phyloP scores from a whole-genome alignment of 2,113 vertebrate genomes.

The Octodon degus region DNA sequence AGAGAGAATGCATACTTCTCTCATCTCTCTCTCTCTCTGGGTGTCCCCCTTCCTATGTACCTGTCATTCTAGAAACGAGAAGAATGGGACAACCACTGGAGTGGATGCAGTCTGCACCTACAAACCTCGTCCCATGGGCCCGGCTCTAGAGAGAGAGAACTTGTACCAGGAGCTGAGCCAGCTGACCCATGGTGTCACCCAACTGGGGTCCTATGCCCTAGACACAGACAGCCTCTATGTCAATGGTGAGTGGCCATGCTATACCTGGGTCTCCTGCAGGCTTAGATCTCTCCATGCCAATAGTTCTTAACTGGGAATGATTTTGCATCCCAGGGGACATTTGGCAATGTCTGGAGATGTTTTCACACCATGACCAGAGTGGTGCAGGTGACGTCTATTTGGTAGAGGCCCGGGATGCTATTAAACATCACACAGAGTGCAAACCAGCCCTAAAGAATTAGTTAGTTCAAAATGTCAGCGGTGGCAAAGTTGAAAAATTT shows the following conservation, averaged over 20 bases:
- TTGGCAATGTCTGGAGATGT: neutral
- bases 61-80: constrained; percentile 34
- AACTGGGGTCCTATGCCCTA: constrained; percentile 63
- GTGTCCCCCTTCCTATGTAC: neutral
- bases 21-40: neutral
- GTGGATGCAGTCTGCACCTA: constrained; percentile 63
- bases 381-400: neutral
- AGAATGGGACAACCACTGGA: neutral
- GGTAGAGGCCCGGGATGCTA: neutral
- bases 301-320: neutral
- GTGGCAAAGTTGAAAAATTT: neutral
- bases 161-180: constrained; percentile 63
- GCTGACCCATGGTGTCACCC: constrained; percentile 21
- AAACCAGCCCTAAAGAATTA: neutral
- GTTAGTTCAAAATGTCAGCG: neutral
- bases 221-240: constrained; percentile 68
- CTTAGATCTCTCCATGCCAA: neutral
- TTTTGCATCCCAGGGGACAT: neutral
- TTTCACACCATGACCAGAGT: neutral
- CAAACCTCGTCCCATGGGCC: neutral
- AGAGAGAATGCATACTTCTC: too few species aligned
- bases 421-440: neutral
- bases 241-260: constrained; percentile 52
- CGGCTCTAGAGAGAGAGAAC: neutral
- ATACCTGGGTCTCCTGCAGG: accelerated